Base-by-base conservation (phyloP, 2,797 vertebrate genomes). In the Phyllotis vaccarum region DNA sequence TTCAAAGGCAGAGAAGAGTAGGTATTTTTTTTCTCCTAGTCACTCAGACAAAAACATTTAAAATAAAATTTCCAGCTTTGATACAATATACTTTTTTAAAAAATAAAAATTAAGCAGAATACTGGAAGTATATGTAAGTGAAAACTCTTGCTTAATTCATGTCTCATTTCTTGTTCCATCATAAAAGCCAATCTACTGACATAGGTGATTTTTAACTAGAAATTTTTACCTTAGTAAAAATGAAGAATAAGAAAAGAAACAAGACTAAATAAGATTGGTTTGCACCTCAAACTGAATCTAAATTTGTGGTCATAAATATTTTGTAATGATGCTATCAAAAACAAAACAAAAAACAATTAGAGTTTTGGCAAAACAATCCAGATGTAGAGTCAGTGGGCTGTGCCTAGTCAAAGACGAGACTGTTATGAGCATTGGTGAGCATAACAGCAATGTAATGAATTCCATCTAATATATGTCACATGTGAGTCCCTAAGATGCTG, bases 181-280 rank as follows among this genome's bases (percentile, higher is more conserved):
- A n/a, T 85, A 93, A 80, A 72, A 93, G n/a, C 21, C 49, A 75
- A 43, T 64, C 43, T 89, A 17, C 27, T 49, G 86, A 75, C 46
- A 88, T 2, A 81, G 10, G 27, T 82, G 76, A 93, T 81, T 95
- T 93, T 58, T 91, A 56, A 80, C 86, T 93, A 79, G 92, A 74
- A 95, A 75, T 79, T 82, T 96, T 96, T 64, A 95, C 70, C 93
- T 94, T 64, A 96, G n/a, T 93, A 89, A 54, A 93, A 85, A 66
- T 76, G 89, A 94, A 88, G 68, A 87, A 81, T 93, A 93, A 95
- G n/a, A 49, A 75, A 90, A 91, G 72, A 95, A 95, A 79, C 40
- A 40, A 40, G 89, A 12, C 17, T 92, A n/a, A 94, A 82, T 87
- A 89, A 93, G 80, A 91, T 62, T 70, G 54, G 13, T 81, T 90